phyloP scores from a whole-genome alignment of 2,797 vertebrate genomes.

The Oryzias dopingdopingensis region DNA sequence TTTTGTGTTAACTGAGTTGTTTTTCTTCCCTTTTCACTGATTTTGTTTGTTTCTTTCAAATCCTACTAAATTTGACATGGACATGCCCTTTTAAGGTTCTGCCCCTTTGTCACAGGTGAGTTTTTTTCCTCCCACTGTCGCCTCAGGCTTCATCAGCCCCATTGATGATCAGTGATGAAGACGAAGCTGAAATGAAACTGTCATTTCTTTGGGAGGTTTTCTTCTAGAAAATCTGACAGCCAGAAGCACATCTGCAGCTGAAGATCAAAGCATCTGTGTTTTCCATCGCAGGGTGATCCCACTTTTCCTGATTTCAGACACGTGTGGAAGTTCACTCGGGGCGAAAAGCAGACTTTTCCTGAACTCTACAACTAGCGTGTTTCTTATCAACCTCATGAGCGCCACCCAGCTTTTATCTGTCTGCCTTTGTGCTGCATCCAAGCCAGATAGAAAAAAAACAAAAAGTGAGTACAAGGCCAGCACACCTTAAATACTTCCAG shows the following conservation, averaged over 20 bases:
- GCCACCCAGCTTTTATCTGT: slow-evolving; percentile 41
- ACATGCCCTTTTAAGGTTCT: too few relatives aligned
- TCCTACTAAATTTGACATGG: too few relatives aligned
- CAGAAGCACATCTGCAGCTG: background rate
- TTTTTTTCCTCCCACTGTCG: too few relatives aligned
- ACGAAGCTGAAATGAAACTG: too few relatives aligned
- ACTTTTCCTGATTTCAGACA: slow-evolving; percentile 11
- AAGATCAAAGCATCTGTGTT: slow-evolving; percentile 35
- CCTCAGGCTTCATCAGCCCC: too few relatives aligned
- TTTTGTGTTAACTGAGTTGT: too few relatives aligned
- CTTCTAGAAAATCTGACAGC: background rate
- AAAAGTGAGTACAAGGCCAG: slow-evolving; percentile 18
- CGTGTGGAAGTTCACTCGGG: slow-evolving; percentile 28
- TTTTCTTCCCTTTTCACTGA: too few relatives aligned
- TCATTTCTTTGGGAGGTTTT: too few relatives aligned
- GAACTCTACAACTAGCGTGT: slow-evolving; percentile 15
- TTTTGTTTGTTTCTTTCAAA: too few relatives aligned
- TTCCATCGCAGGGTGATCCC: slow-evolving; percentile 28
- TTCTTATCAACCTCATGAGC: slow-evolving; percentile 52
- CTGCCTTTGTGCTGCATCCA: slow-evolving; percentile 51
- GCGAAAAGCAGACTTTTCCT: slow-evolving; percentile 22
- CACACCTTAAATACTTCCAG: slow-evolving; percentile 97
- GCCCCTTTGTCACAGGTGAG: too few relatives aligned
- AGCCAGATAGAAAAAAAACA: slow-evolving; percentile 5
- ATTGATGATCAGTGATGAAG: too few relatives aligned